These are phyloP conservation scores for Chloropsis hardwickii DNA, from an alignment of 2,113 vertebrate species.

Conservation along the genomic window DNA sequence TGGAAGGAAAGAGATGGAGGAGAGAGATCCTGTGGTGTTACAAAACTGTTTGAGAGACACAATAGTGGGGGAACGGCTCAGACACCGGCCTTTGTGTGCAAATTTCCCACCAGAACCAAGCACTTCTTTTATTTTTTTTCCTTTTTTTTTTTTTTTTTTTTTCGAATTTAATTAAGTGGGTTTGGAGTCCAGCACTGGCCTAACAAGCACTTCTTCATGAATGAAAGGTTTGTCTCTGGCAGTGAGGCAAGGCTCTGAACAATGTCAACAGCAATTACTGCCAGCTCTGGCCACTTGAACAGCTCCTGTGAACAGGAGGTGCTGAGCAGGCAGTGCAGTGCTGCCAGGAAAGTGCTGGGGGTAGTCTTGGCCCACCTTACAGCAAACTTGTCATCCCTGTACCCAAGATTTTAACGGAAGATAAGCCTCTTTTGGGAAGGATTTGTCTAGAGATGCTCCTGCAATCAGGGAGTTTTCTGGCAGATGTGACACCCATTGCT, in stretches of 20 bases:
- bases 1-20: not conserved
- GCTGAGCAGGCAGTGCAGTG: not conserved
- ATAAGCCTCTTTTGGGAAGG: not conserved
- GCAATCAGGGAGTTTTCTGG: not conserved
- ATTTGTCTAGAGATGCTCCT: constrained; percentile 26
- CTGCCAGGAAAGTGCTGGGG: constrained; percentile 1
- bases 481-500: not conserved
- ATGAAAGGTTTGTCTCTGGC: constrained; percentile 95
- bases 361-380: not conserved
- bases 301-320: constrained; percentile 66
- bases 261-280: constrained; percentile 91
- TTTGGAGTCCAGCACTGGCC: constrained; percentile 80
- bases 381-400: constrained; percentile 11
- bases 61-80: constrained; percentile 48
- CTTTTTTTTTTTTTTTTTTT: too few relatives aligned
- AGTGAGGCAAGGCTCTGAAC: constrained; percentile 80
- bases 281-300: constrained; percentile 69
- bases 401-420: not conserved
- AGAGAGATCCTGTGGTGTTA: constrained; percentile 46
- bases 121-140: constrained; percentile 61
- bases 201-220: constrained; percentile 93
- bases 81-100: constrained; percentile 93
- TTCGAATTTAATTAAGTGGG: constrained; percentile 91
- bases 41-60: constrained; percentile 21
- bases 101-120: constrained; percentile 91